Evolutionary conservation across 2,113 vertebrate species (phyloP).

Genomic region (Alosa alosa): DNA sequence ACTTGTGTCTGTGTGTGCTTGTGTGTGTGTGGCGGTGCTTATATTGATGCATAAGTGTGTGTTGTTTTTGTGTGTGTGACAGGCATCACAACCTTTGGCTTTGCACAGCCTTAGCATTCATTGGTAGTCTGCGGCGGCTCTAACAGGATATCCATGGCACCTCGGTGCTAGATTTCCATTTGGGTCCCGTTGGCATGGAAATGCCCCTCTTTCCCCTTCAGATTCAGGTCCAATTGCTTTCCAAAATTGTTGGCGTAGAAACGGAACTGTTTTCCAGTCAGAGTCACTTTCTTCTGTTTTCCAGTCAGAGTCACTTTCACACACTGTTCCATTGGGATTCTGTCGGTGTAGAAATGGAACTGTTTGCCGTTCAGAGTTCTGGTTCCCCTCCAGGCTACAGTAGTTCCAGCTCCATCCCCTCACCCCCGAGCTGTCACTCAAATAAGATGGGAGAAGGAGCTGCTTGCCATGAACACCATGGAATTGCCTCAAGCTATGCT

Average conservation of each 20-base stretch:
- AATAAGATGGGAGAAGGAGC: too few species aligned
- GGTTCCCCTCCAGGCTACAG: background rate
- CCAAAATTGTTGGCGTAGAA: background rate
- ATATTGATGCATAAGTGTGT: too few species aligned
- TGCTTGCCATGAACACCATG: too few species aligned
- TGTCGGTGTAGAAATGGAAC: background rate
- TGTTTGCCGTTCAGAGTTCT: background rate
- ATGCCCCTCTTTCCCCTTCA: background rate
- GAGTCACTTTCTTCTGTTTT: background rate
- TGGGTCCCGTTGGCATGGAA: background rate
- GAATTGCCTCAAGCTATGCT: too few species aligned
- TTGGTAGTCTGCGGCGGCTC: background rate
- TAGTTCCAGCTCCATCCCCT: background rate
- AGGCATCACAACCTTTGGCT: background rate
- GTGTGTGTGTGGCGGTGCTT: too few species aligned
- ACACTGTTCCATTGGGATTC: background rate
- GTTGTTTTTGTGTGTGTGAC: background rate
- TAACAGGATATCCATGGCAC: background rate
- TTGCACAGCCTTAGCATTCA: background rate
- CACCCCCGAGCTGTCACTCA: background rate
- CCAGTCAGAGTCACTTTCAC: background rate
- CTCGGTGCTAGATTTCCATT: background rate
- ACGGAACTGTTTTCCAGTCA: background rate
- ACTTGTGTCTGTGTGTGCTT: too few species aligned
- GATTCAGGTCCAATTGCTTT: background rate